Percentiles rank a stretch among this genome's conserved stretches.
These are phyloP conservation scores for Pogonocherus hispidulus DNA, from an alignment of 2,888 invertebrate species.

Conservation along the genomic window DNA sequence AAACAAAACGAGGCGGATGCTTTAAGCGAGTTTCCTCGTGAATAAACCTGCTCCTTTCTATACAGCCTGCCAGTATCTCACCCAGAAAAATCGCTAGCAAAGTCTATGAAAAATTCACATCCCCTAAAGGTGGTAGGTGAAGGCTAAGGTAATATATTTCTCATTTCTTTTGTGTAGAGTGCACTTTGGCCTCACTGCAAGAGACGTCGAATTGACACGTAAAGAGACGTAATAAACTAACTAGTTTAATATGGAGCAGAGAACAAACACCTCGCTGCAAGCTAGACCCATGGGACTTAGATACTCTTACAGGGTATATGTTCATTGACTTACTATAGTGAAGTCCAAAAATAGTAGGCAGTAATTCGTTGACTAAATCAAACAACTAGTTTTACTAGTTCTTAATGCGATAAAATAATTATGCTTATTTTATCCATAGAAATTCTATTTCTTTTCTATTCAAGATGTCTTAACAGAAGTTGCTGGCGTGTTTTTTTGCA, in stretches of 20 bases:
- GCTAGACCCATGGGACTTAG: not conserved
- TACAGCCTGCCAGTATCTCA: not conserved
- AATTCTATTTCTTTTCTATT: no score
- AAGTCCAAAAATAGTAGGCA: no score
- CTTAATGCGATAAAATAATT: no score
- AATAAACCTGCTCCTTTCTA: not conserved
- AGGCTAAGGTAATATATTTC: slow-evolving; percentile 32
- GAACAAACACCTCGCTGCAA: not conserved
- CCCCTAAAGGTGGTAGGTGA: slow-evolving; percentile 17
- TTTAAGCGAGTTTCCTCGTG: slow-evolving; percentile 1
- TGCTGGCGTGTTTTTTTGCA: no score
- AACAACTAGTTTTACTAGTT: no score
- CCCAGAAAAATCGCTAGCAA: slow-evolving; percentile 8
- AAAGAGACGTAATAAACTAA: slow-evolving; percentile 34
- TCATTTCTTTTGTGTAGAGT: slow-evolving; percentile 28
- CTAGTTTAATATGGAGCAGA: slow-evolving; percentile 27
- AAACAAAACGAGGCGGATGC: not conserved
- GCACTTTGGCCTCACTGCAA: slow-evolving; percentile 26
- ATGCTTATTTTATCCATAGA: no score
- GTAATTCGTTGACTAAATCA: no score
- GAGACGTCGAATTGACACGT: slow-evolving; percentile 32
- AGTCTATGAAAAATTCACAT: slow-evolving; percentile 34
- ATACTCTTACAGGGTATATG: not conserved
- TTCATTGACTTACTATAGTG: no score
- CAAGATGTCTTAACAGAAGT: no score